Evolutionary conservation across 2,113 vertebrate genomes (phyloP), one percentile per base, ranked within the genome.

Genomic region (Telmatochromis brachygnathus): DNA sequence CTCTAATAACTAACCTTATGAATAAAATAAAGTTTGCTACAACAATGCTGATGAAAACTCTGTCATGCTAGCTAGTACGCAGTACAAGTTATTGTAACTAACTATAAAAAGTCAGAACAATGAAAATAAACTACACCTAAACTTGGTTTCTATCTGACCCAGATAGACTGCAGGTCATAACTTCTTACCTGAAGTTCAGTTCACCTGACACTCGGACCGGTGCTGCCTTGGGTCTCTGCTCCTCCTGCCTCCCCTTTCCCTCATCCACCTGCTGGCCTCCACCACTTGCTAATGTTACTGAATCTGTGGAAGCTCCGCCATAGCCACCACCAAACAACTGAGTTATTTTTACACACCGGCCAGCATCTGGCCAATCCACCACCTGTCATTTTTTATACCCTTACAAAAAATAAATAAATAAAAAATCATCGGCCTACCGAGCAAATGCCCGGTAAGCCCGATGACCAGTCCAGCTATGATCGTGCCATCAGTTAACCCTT

Each of bases 21-120:
- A 51, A 51, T 51, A 19, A 51, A 9, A 51, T 51, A 51, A 19
- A 51, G 49, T 51, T 51, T 1, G 3, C 47, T 19, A 49, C 47
- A 19, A 19, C 17, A 49, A 49, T 19, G 17, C 17, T 19, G 7
- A 49, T 49, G 17, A 19, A 51, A 51, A 51, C 47, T 9, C 7
- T 3, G 1, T 51, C 47, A 51, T 51, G 17, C 17, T 1, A 51
- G 47, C 47, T 51, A 51, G 0, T 19, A 51, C 0, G 17, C 8
- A 51, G 17, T 49, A 49, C 2, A 0, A 51, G 47, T 51, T 51
- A 51, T 51, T 51, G 17, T 19, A 51, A 51, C 47, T 51, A 17
- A 19, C 8, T 51, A 17, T 51, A 51, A 19, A 51, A 19, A 51
- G 17, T 51, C 17, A 51, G 17, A 17, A 51, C 17, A 5, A 51